Conservation (phyloP, 2,888 invertebrate genomes). For the Aphrophora alni region DNA sequence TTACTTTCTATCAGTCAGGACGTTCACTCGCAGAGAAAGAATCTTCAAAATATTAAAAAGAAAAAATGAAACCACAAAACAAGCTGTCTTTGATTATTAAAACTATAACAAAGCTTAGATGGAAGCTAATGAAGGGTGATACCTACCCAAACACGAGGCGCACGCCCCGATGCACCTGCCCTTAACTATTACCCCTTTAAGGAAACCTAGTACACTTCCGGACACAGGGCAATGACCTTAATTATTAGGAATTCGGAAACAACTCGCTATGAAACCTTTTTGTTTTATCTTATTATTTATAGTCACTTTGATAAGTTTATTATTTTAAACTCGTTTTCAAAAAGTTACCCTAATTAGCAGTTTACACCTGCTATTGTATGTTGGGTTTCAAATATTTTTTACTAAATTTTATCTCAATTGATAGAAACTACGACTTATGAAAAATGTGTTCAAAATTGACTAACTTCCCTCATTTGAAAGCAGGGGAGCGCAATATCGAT, state of each 20-base stretch:
- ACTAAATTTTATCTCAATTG: too few species aligned
- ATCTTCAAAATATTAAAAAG: too few species aligned
- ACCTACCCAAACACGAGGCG: not conserved
- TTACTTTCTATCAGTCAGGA: too few species aligned
- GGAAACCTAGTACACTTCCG: not conserved
- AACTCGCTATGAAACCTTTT: not conserved
- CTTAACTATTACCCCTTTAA: constrained; percentile 4
- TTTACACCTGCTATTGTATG: not conserved
- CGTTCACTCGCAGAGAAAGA: too few species aligned
- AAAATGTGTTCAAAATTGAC: too few species aligned
- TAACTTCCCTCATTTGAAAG: too few species aligned
- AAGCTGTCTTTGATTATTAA: too few species aligned
- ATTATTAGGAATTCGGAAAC: not conserved
- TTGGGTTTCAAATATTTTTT: too few species aligned
- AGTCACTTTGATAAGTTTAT: not conserved
- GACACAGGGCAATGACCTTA: not conserved
- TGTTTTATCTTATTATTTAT: not conserved
- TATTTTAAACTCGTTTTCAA: not conserved
- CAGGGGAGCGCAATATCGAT: too few species aligned
- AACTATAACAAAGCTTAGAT: too few species aligned
- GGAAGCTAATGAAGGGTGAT: not conserved
- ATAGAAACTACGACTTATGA: too few species aligned
- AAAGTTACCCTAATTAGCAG: not conserved
- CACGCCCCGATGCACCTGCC: constrained; percentile 3
- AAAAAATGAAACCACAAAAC: too few species aligned